Percentiles rank a stretch among this genome's conserved stretches.
Conservation (phyloP, 2,797 vertebrate genomes). For the Rousettus madagascariensis region DNA sequence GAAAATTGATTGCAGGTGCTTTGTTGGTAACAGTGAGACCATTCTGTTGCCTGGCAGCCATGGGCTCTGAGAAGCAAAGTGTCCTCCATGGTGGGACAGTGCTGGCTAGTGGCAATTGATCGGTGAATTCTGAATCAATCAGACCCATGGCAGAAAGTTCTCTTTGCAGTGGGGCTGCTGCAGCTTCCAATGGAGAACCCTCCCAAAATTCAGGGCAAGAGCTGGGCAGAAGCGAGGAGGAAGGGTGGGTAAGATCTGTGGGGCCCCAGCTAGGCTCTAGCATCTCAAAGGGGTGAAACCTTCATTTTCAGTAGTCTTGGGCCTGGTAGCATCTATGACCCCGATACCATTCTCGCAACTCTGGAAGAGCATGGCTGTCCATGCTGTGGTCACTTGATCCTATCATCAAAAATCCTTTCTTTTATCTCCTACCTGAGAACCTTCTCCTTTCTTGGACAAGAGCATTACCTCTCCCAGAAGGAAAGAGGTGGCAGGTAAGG, state of each 20-base stretch:
- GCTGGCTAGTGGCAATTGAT: neutral
- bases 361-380: neutral
- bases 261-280: neutral
- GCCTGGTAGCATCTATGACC: neutral
- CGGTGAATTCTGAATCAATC: neutral
- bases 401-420: neutral
- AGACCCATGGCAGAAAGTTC: neutral
- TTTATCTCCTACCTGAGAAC: neutral
- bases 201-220: neutral
- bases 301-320: neutral
- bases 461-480: neutral
- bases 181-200: neutral
- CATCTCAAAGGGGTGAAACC: neutral
- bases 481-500: neutral
- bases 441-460: neutral
- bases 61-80: neutral
- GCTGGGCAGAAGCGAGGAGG: neutral
- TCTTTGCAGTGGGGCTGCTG: neutral
- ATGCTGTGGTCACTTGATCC: neutral
- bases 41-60: neutral
- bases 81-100: neutral
- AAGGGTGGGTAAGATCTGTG: neutral
- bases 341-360: accelerated
- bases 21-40: no score
- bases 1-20: neutral